Percentiles rank a stretch among this genome's conserved stretches.
Conservation (phyloP, 2,888 invertebrate genomes). For the Loripinus fragilis region DNA sequence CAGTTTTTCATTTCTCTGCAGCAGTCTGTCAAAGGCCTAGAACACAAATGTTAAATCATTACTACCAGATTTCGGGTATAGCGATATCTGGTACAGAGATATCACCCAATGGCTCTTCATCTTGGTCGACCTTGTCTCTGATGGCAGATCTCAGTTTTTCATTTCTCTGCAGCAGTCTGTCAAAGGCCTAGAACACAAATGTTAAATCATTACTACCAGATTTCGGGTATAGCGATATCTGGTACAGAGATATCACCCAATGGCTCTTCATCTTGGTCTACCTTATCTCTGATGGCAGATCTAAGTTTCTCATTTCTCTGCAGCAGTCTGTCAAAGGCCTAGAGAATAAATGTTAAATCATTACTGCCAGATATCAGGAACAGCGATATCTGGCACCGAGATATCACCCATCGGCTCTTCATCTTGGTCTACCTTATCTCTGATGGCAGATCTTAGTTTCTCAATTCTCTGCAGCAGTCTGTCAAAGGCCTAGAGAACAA, state of each 20-base stretch:
- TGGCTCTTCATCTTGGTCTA: constrained; percentile 58
- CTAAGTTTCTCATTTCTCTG: constrained; percentile 98
- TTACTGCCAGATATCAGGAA: constrained; percentile 49
- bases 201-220: constrained; percentile 15
- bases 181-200: constrained; percentile 88
- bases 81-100: constrained; percentile 40
- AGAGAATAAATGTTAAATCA: no score
- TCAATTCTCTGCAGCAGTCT: constrained; percentile 97
- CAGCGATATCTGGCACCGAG: constrained; percentile 37
- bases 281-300: constrained; percentile 87
- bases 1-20: constrained; percentile 98
- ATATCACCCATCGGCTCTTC: constrained; percentile 47
- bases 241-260: constrained; percentile 36
- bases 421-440: constrained; percentile 69
- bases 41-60: background rate
- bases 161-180: constrained; percentile 96
- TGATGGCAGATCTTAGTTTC: constrained; percentile 93
- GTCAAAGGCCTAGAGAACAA: constrained; percentile 92
- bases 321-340: constrained; percentile 96
- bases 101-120: constrained; percentile 50
- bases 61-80: constrained; percentile 43
- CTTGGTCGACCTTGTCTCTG: constrained; percentile 70
- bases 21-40: constrained; percentile 94
- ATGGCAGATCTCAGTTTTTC: constrained; percentile 96
- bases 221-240: constrained; percentile 48